Percentiles rank a stretch among this genome's conserved stretches.
Evolutionary conservation across 1,140 invertebrate species (phyloP).

Genomic region (Tribolium castaneum): DNA sequence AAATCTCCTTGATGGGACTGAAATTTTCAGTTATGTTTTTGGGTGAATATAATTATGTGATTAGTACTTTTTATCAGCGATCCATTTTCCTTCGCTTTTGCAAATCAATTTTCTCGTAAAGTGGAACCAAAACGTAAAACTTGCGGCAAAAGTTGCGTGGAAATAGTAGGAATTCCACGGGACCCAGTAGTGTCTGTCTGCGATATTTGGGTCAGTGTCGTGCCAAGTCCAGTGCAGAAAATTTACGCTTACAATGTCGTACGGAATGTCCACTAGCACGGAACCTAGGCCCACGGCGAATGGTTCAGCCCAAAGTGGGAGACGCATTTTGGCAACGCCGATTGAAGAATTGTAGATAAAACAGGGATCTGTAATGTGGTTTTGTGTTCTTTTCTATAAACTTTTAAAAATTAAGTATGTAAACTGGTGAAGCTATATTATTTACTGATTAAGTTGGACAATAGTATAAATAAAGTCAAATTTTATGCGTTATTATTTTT

Average conservation of each 20-base stretch:
- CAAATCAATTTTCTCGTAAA: conserved; percentile 68
- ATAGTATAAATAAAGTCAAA: no score
- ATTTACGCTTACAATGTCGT: conserved; percentile 84
- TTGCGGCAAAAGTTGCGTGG: conserved; percentile 79
- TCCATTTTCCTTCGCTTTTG: conserved; percentile 67
- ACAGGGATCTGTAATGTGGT: conserved; percentile 71
- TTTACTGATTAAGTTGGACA: no score
- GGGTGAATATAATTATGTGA: not conserved
- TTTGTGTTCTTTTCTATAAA: no score
- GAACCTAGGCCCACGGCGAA: conserved; percentile 80
- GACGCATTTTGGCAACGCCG: conserved; percentile 72
- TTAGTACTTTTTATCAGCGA: conserved; percentile 61
- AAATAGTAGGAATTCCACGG: conserved; percentile 86
- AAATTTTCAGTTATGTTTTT: conserved; percentile 33
- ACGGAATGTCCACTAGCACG: conserved; percentile 82
- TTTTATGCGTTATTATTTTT: no score
- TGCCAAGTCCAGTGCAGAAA: conserved; percentile 89
- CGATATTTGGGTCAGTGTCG: conserved; percentile 86
- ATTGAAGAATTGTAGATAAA: conserved; percentile 80
- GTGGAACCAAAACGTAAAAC: conserved; percentile 78
- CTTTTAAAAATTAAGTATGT: not conserved
- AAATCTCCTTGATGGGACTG: conserved; percentile 42
- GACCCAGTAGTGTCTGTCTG: conserved; percentile 82
- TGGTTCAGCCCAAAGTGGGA: conserved; percentile 76
- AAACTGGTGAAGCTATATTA: no score